Percentiles rank a stretch among this genome's conserved stretches.
These are phyloP conservation scores for Nyctibius grandis DNA, from an alignment of 2,797 vertebrate genomes.

Conservation along the genomic window DNA sequence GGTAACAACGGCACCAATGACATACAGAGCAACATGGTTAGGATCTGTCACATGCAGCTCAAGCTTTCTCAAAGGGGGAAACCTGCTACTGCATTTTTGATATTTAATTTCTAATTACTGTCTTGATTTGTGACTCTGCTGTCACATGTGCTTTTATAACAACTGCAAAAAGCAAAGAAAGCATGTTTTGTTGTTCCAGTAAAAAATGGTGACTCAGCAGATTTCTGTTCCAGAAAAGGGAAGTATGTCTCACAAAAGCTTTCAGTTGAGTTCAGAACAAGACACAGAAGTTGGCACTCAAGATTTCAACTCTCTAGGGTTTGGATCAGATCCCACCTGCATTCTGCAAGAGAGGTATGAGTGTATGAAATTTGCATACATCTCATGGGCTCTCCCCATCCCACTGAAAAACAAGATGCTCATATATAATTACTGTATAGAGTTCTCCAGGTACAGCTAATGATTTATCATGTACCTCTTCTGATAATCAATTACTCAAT, in stretches of 20 bases:
- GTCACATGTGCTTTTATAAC: background rate
- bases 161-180: background rate
- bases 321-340: background rate
- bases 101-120: background rate
- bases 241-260: background rate
- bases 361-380: background rate
- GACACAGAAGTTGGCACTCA: background rate
- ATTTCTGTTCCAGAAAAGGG: background rate
- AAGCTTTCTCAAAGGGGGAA: background rate
- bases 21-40: background rate
- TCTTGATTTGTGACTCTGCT: background rate
- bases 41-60: background rate
- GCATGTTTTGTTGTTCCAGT: background rate
- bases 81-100: background rate
- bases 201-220: background rate
- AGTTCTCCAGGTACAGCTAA: background rate
- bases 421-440: background rate
- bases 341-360: background rate
- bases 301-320: background rate
- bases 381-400: background rate
- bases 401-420: background rate
- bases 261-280: background rate
- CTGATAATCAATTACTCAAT: background rate
- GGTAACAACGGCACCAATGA: fast-evolving
- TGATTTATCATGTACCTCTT: background rate